Conservation (phyloP, 2,888 invertebrate genomes). For the Oxyteleia sp. region DNA sequence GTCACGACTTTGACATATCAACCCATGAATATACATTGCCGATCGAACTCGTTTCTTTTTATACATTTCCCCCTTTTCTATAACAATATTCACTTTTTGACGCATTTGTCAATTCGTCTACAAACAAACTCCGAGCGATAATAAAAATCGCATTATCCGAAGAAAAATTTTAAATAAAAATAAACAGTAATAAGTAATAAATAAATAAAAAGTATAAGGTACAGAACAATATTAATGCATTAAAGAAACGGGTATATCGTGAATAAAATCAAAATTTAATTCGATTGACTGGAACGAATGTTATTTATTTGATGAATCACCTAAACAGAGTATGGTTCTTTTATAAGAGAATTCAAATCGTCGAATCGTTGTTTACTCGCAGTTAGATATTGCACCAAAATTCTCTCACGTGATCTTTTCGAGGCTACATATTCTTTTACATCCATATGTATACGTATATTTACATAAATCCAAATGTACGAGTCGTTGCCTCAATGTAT, state of each 20-base stretch:
- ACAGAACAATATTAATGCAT: constrained; percentile 3
- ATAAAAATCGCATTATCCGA: neutral
- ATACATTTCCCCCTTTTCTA: constrained; percentile 27
- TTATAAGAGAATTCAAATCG: constrained; percentile 63
- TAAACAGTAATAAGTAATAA: neutral
- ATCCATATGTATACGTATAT: constrained; percentile 75
- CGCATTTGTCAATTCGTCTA: constrained; percentile 41
- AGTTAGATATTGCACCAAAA: constrained; percentile 70
- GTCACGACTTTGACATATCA: constrained; percentile 76
- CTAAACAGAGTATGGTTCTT: constrained; percentile 80
- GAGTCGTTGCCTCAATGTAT: constrained; percentile 44
- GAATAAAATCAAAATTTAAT: constrained; percentile 24
- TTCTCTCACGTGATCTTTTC: constrained; percentile 57
- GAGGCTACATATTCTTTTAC: constrained; percentile 73
- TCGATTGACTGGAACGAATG: constrained; percentile 82
- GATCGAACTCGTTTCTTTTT: constrained; percentile 47
- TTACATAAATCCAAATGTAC: constrained; percentile 71
- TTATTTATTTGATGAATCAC: constrained; percentile 85
- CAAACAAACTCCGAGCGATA: constrained; percentile 9
- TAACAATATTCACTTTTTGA: constrained; percentile 52
- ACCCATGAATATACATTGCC: constrained; percentile 63
- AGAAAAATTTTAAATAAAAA: neutral
- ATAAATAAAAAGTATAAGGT: neutral
- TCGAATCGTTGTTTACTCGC: constrained; percentile 47
- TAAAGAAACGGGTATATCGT: constrained; percentile 13